Conservation (phyloP, 2,797 vertebrate genomes). For the Atherinosoma microstoma region DNA sequence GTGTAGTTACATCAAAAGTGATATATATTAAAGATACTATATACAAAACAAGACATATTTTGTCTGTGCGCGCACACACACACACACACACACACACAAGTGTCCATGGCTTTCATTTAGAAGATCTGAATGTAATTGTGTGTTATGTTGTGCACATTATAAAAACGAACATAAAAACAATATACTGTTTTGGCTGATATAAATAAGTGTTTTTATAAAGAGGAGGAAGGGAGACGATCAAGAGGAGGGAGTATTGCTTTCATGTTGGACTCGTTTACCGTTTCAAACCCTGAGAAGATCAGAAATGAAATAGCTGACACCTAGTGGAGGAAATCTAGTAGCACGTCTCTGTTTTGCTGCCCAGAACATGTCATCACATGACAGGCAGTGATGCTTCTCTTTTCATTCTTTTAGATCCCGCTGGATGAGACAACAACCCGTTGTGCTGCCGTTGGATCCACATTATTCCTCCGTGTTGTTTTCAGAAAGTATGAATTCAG, state of each 20-base stretch:
- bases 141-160: slow-evolving; percentile 83
- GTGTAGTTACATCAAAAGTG: slow-evolving; percentile 89
- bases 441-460: slow-evolving; percentile 50
- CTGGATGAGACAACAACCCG: slow-evolving; percentile 41
- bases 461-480: slow-evolving; percentile 39
- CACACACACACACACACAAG: slow-evolving; percentile 79
- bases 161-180: slow-evolving; percentile 87
- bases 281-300: slow-evolving; percentile 73
- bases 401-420: slow-evolving; percentile 62
- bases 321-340: slow-evolving; percentile 31
- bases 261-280: slow-evolving; percentile 44
- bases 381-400: neutral
- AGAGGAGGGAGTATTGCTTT: slow-evolving; percentile 68
- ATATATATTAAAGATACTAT: slow-evolving; percentile 93
- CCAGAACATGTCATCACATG: slow-evolving; percentile 7
- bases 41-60: slow-evolving; percentile 88
- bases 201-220: slow-evolving; percentile 89
- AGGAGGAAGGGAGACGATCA: slow-evolving; percentile 21
- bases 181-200: slow-evolving; percentile 94
- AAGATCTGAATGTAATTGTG: slow-evolving; percentile 85
- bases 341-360: slow-evolving; percentile 16
- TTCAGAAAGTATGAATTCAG: neutral
- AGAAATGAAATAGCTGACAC: slow-evolving; percentile 47
- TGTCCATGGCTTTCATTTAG: slow-evolving; percentile 91
- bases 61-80: slow-evolving; percentile 60